A percentile compares a stretch with the other conserved stretches of the same genome.
Evolutionary conservation across 2,888 invertebrate species (phyloP).

Genomic region (Xylophagus ater): DNA sequence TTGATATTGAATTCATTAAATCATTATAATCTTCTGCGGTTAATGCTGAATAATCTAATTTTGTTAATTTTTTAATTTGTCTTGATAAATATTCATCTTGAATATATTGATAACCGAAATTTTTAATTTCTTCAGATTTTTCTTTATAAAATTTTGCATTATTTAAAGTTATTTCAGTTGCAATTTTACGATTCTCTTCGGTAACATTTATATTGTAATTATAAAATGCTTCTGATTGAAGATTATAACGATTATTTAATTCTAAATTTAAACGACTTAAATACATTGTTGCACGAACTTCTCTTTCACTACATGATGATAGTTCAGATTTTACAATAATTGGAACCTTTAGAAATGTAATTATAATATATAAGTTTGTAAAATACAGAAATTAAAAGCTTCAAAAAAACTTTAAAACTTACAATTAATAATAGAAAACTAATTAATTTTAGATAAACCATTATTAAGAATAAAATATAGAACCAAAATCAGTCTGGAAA

Average conservation of each 20-base stretch:
- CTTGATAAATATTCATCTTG: slow-evolving; percentile 54
- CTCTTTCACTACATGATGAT: slow-evolving; percentile 39
- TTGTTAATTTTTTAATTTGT: slow-evolving; percentile 60
- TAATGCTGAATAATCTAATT: slow-evolving; percentile 59
- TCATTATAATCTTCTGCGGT: slow-evolving; percentile 51
- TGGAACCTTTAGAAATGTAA: no score
- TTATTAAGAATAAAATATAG: no score
- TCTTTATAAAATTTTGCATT: slow-evolving; percentile 31
- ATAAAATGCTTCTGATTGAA: slow-evolving; percentile 47
- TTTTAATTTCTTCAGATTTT: slow-evolving; percentile 25
- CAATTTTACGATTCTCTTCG: slow-evolving; percentile 49
- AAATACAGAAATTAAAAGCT: no score
- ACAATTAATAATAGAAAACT: no score
- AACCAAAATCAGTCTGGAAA: no score
- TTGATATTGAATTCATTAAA: slow-evolving; percentile 50
- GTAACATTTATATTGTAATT: slow-evolving; percentile 65
- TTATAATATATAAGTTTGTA: no score
- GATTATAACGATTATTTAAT: slow-evolving; percentile 46
- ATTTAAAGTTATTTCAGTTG: slow-evolving; percentile 28
- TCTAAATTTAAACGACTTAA: slow-evolving; percentile 49
- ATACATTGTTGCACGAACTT: slow-evolving; percentile 47
- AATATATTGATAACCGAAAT: slow-evolving; percentile 57
- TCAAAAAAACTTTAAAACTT: no score
- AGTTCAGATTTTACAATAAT: no score
- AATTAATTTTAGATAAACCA: no score